phyloP scores from a whole-genome alignment of 2,888 invertebrate species.

The Embidobia sp. region DNA sequence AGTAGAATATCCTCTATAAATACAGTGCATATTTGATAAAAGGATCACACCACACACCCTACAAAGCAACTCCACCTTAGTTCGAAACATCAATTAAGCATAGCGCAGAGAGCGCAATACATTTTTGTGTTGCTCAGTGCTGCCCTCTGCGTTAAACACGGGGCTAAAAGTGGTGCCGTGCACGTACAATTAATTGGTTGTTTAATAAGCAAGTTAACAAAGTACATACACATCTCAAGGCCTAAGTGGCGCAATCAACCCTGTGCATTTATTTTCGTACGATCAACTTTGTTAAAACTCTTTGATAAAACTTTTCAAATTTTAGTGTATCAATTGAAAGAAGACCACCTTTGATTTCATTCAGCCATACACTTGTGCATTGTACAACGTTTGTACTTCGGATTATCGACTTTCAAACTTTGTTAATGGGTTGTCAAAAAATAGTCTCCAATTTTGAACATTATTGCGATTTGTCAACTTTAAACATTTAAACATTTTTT shows the following conservation, averaged over 20 bases:
- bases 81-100: constrained; percentile 12
- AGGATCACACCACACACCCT: too few relatives aligned
- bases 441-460: background rate
- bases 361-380: constrained; percentile 45
- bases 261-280: constrained; percentile 22
- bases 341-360: constrained; percentile 11
- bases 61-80: constrained; percentile 29
- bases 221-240: constrained; percentile 13
- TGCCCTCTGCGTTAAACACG: constrained; percentile 1
- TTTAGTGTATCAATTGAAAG: constrained; percentile 15
- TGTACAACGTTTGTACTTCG: constrained; percentile 43
- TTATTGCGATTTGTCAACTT: background rate
- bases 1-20: too few relatives aligned
- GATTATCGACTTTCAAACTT: constrained; percentile 27
- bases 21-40: too few relatives aligned
- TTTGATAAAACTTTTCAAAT: constrained; percentile 16
- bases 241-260: constrained; percentile 22
- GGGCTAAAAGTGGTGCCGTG: constrained; percentile 7
- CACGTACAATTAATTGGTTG: constrained; percentile 3
- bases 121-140: background rate
- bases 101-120: background rate
- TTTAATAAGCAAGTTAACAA: constrained; percentile 23
- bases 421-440: background rate
- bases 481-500: too few relatives aligned
- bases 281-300: constrained; percentile 29